Evolutionary conservation across 2,113 vertebrate genomes (phyloP).

Genomic region (Paradoxurus hermaphroditus): DNA sequence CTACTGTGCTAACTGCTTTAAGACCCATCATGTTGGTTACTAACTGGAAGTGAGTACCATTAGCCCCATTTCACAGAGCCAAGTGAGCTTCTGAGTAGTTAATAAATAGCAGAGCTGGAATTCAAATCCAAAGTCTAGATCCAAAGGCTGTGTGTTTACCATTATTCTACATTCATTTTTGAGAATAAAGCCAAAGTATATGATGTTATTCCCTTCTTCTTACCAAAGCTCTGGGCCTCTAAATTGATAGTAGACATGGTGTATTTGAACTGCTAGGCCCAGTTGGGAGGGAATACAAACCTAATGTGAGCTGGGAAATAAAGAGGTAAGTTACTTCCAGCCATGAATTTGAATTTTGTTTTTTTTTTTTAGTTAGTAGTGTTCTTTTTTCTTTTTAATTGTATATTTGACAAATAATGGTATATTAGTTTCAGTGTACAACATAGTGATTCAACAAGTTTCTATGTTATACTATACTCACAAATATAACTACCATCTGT

Average conservation of each 20-base stretch:
- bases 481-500: neutral
- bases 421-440: neutral
- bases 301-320: neutral
- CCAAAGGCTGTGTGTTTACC: neutral
- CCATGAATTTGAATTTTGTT: neutral
- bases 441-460: neutral
- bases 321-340: neutral
- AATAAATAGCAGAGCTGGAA: neutral
- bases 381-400: neutral
- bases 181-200: neutral
- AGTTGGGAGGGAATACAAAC: neutral
- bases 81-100: neutral
- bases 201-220: neutral
- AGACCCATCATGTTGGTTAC: neutral
- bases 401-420: neutral
- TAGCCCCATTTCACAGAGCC: neutral
- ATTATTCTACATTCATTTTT: neutral
- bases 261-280: neutral
- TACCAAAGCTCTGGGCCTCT: neutral
- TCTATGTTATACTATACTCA: neutral
- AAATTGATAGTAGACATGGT: neutral
- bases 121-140: neutral
- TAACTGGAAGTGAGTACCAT: neutral
- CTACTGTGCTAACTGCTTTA: neutral
- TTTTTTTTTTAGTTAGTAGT: neutral